Evolutionary conservation across 2,888 invertebrate species (phyloP).

Genomic region (Bugulina stolonifera): DNA sequence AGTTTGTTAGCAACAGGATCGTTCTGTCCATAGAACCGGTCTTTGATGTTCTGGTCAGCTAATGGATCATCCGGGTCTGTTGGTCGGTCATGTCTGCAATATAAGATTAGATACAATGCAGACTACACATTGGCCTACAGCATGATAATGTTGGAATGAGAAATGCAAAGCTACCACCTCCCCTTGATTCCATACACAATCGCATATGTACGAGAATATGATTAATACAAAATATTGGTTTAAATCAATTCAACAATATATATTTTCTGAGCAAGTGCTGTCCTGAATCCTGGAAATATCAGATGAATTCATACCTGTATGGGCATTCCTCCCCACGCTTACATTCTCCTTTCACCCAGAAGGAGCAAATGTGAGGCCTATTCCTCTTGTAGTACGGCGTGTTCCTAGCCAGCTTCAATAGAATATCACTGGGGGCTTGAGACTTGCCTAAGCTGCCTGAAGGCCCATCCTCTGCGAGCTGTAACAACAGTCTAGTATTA

Average conservation of each 20-base stretch:
- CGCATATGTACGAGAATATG: too few species aligned
- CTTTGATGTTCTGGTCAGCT: constrained; percentile 88
- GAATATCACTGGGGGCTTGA: constrained; percentile 70
- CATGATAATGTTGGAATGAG: too few species aligned
- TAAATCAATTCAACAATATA: too few species aligned
- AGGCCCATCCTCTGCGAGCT: constrained; percentile 36
- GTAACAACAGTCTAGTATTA: background rate
- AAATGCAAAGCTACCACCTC: too few species aligned
- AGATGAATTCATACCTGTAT: constrained; percentile 57
- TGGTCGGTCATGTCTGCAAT: constrained; percentile 77
- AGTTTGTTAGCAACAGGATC: constrained; percentile 93
- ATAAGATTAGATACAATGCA: too few species aligned
- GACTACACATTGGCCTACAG: too few species aligned
- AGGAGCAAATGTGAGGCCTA: constrained; percentile 89
- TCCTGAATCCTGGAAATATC: too few species aligned
- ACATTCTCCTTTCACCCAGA: constrained; percentile 98
- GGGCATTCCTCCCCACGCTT: constrained; percentile 93
- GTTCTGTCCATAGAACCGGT: constrained; percentile 79
- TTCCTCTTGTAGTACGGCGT: constrained; percentile 93
- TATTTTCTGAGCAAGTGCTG: too few species aligned
- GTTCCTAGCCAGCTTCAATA: constrained; percentile 80
- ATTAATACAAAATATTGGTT: too few species aligned
- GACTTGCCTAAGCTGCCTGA: constrained; percentile 58
- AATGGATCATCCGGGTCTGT: constrained; percentile 94
- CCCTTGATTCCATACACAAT: too few species aligned